These are phyloP conservation scores for Myiopsitta monachus DNA, from an alignment of 2,113 vertebrate species.

Conservation along the genomic window DNA sequence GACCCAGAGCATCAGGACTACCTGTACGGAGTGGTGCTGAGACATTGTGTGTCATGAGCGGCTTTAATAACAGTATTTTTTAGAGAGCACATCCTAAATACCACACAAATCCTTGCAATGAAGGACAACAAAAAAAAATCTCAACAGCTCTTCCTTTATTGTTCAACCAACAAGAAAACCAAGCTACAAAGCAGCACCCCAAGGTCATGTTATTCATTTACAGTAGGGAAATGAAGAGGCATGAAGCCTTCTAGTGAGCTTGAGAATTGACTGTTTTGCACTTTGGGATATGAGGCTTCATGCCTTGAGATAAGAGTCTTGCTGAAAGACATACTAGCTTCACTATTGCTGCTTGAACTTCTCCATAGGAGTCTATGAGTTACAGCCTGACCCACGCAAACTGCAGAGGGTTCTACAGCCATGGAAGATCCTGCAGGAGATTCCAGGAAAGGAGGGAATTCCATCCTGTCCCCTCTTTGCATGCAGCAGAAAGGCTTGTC, in stretches of 20 bases:
- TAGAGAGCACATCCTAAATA: neutral
- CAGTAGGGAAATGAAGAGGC: neutral
- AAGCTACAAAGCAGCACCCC: neutral
- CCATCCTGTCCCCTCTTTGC: neutral
- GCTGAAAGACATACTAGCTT: neutral
- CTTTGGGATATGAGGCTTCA: neutral
- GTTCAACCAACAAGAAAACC: neutral
- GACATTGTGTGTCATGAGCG: neutral
- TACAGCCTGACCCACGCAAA: neutral
- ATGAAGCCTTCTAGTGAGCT: neutral
- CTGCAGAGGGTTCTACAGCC: neutral
- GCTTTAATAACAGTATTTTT: neutral
- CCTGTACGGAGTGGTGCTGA: neutral
- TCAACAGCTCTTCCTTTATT: conserved; percentile 15
- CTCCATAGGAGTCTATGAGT: neutral
- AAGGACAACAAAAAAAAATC: neutral
- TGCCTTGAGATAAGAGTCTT: neutral
- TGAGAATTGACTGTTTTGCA: neutral
- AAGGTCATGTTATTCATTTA: conserved; percentile 19
- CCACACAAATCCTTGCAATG: neutral
- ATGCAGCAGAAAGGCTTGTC: neutral
- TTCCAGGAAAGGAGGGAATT: neutral
- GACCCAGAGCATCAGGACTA: neutral
- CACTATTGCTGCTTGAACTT: neutral
- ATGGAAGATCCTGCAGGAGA: neutral